These are phyloP conservation scores for Caerostris extrusa DNA, from an alignment of 1,140 invertebrate genomes.

Conservation along the genomic window DNA sequence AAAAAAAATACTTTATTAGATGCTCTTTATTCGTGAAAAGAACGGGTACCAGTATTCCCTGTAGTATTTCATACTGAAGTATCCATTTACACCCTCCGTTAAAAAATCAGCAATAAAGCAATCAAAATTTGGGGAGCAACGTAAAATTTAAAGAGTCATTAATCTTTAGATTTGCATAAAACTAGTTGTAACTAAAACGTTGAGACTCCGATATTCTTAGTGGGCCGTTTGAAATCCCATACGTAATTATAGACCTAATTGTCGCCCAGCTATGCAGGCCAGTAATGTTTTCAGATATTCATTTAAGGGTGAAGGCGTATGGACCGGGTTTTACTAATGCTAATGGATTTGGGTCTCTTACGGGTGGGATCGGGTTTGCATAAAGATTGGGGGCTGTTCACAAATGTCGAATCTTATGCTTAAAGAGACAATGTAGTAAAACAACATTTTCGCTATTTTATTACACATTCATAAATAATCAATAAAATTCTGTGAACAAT, in stretches of 20 bases:
- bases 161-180: constrained; percentile 64
- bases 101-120: constrained; percentile 30
- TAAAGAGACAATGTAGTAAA: too few species aligned
- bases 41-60: background rate
- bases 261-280: constrained; percentile 48
- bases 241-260: constrained; percentile 73
- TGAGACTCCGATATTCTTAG: constrained; percentile 50
- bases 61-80: constrained; percentile 11
- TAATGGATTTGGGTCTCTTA: constrained; percentile 72
- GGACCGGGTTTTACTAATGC: constrained; percentile 72
- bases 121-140: constrained; percentile 44
- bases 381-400: constrained; percentile 18
- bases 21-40: background rate
- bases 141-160: constrained; percentile 70
- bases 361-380: constrained; percentile 67
- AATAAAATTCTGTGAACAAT: too few species aligned
- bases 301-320: constrained; percentile 73
- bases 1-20: background rate
- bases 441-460: too few species aligned
- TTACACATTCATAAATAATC: too few species aligned
- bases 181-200: constrained; percentile 14
- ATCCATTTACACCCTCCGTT: constrained; percentile 18
- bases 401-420: background rate
- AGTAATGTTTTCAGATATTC: constrained; percentile 75
- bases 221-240: constrained; percentile 67